These are phyloP conservation scores for Trichechus manatus DNA, from an alignment of 2,113 vertebrate species.

Conservation along the genomic window DNA sequence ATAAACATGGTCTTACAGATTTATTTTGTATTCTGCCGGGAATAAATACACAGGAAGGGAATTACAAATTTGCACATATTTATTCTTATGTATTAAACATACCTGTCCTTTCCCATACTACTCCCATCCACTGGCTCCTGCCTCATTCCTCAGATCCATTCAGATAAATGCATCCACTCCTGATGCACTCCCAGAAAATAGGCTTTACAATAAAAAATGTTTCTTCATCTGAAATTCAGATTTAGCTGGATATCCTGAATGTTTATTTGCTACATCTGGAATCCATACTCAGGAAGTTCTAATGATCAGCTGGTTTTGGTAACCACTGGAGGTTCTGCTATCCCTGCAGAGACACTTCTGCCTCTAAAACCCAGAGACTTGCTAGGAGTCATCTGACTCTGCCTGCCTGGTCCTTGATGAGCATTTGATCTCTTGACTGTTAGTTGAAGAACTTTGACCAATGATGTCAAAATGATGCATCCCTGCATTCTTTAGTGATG, in stretches of 20 bases:
- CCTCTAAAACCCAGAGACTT: not conserved
- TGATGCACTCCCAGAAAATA: not conserved
- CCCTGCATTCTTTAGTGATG: not conserved
- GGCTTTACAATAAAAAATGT: not conserved
- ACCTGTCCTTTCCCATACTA: not conserved
- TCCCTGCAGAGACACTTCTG: not conserved
- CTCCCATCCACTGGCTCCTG: not conserved
- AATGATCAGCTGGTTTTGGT: not conserved
- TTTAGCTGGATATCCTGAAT: not conserved
- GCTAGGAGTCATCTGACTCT: not conserved
- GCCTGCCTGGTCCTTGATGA: not conserved
- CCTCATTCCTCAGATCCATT: not conserved
- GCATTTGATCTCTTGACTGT: not conserved
- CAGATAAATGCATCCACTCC: not conserved
- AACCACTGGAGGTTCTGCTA: not conserved
- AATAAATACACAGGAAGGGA: constrained; percentile 49
- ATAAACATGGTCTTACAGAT: constrained; percentile 52
- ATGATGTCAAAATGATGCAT: not conserved
- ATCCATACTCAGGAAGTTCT: not conserved
- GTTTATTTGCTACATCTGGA: constrained; percentile 43
- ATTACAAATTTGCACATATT: constrained; percentile 38
- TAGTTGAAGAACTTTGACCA: not conserved
- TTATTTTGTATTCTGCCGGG: constrained; percentile 47
- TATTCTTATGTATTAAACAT: constrained; percentile 16
- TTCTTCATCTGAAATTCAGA: constrained; percentile 44